Evolutionary conservation across 2,797 vertebrate species (phyloP), one percentile per base, ranked within the genome.

Genomic region (Xiphophorus birchmanni): DNA sequence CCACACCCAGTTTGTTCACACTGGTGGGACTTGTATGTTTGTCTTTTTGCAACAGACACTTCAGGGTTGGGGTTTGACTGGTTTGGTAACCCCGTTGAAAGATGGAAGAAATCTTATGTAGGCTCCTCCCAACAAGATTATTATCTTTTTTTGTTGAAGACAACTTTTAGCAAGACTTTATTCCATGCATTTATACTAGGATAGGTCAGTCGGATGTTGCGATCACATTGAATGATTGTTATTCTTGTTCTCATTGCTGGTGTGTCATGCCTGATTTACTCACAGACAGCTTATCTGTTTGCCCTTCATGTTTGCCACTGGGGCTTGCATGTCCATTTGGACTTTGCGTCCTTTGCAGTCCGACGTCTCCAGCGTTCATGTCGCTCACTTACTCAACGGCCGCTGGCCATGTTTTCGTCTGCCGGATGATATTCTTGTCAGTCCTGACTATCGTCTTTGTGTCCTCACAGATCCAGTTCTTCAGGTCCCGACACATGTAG

Each of bases 401-500:
- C 73, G n/a, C 78, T 60, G 21, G 80, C 45, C 74, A 42, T 35
- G 1, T 1, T 86, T 78, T 67, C 44, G 48, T 50, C 32, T 77
- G 76, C 82, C 73, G n/a, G 79, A 58, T 83, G 44, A 86, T 80
- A 71, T 82, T 89, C 84, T 47, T 73, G 86, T 90, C 77, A 67
- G 37, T 90, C 88, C 82, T 91, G 87, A 89, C 60, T 71, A 44
- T 42, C 73, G 58, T 90, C 79, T 93, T n/a, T 69, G 1, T 80
- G 40, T 87, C 35, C 76, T 52, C 65, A 89, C 96, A 99, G 99
- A 99, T 98, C 99, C 99, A 83, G 98, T 99, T 87, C 97, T 99
- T 87, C 99, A 99, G 91, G 97, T 99, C 88, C 99, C 98, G 0
- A 97, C 97, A 74, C 97, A 99, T 0, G 95, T 99, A 84, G 96